These are phyloP conservation scores for Chelidonichthys spinosus DNA, from an alignment of 2,797 vertebrate genomes.

Conservation along the genomic window DNA sequence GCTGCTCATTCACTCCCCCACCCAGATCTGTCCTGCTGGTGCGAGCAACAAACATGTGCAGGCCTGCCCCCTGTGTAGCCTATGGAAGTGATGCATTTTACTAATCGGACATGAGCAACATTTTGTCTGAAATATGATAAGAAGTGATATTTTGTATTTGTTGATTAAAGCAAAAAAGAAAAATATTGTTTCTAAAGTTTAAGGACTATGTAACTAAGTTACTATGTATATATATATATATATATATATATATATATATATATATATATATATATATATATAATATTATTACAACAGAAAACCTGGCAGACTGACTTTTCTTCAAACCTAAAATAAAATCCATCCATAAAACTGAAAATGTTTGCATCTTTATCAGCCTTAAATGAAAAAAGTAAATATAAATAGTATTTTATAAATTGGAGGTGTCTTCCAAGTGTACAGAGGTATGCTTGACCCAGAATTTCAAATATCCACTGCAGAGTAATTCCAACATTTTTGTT, in stretches of 20 bases:
- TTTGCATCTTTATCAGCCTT: neutral
- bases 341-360: neutral
- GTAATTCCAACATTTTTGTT: neutral
- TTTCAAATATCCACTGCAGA: neutral
- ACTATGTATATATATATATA: no score
- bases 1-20: neutral
- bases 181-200: neutral
- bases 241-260: no score
- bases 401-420: neutral
- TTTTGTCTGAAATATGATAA: neutral
- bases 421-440: neutral
- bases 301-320: neutral
- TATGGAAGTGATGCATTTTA: neutral
- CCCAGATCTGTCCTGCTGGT: neutral
- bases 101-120: neutral
- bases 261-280: no score
- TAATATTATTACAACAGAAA: neutral
- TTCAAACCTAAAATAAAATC: neutral
- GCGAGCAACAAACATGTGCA: neutral
- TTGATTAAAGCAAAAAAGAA: neutral
- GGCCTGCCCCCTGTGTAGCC: neutral
- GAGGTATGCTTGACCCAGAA: neutral
- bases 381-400: constrained; percentile 9
- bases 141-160: neutral
- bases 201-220: no score